These are phyloP conservation scores for Meloidogyne hapla DNA, from an alignment of 1,140 invertebrate species.

Conservation along the genomic window DNA sequence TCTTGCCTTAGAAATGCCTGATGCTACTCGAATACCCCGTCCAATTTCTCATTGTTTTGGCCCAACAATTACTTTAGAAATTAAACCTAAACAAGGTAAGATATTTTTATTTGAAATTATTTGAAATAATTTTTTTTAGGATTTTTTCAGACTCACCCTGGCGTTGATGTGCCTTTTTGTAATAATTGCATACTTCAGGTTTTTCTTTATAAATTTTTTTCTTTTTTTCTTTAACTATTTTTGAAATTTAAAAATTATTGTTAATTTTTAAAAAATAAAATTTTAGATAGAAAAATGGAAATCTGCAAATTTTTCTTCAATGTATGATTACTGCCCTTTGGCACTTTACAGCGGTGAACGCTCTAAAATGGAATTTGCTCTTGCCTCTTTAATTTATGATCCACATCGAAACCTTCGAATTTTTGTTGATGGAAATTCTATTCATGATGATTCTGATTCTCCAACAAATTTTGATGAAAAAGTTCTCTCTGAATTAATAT, in stretches of 20 bases:
- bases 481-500: background rate
- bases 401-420: slow-evolving; percentile 61
- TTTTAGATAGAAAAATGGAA: slow-evolving; percentile 58
- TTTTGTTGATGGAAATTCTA: slow-evolving; percentile 56
- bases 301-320: slow-evolving; percentile 44
- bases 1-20: slow-evolving; percentile 55
- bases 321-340: slow-evolving; percentile 63
- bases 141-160: slow-evolving; percentile 53
- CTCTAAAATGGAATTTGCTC: slow-evolving; percentile 50
- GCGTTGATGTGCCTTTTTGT: slow-evolving; percentile 53
- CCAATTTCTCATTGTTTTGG: slow-evolving; percentile 26
- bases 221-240: slow-evolving; percentile 1
- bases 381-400: slow-evolving; percentile 48
- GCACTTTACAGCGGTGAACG: slow-evolving; percentile 57
- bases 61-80: slow-evolving; percentile 62
- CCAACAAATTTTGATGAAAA: slow-evolving; percentile 13
- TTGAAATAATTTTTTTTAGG: too few species aligned
- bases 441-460: slow-evolving; percentile 44
- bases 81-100: slow-evolving; percentile 54
- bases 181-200: slow-evolving; percentile 63
- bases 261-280: background rate
- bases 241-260: background rate
- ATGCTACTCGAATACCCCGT: slow-evolving; percentile 57
- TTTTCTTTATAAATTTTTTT: background rate
- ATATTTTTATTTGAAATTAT: background rate